phyloP scores from a whole-genome alignment of 2,113 vertebrate genomes.

The Nyctereutes procyonoides region DNA sequence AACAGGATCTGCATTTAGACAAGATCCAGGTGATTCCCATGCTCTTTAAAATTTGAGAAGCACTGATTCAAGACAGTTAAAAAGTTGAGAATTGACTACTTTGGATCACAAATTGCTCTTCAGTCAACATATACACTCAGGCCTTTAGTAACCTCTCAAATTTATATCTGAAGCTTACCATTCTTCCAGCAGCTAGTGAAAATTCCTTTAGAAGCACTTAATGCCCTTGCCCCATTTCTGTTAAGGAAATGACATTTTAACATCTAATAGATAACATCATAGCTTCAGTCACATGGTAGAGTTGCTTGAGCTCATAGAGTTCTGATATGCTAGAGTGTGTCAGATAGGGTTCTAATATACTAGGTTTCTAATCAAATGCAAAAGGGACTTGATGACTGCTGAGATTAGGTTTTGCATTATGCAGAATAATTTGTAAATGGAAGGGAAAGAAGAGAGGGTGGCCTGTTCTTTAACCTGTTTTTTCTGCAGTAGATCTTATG shows the following conservation, averaged over 20 bases:
- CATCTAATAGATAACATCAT: background rate
- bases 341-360: background rate
- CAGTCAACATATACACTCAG: background rate
- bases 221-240: constrained; percentile 21
- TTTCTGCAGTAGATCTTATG: background rate
- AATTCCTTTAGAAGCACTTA: constrained; percentile 4
- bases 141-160: constrained; percentile 19
- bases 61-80: background rate
- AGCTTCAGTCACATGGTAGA: background rate
- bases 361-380: background rate
- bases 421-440: constrained; percentile 22
- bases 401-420: background rate
- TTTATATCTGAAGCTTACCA: background rate
- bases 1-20: background rate
- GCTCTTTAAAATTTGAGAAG: background rate
- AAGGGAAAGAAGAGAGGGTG: background rate
- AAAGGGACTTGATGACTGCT: background rate
- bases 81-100: constrained; percentile 18
- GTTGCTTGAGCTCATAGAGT: background rate
- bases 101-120: background rate
- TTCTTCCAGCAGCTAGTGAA: constrained; percentile 2
- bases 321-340: background rate
- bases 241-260: constrained; percentile 24
- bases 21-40: background rate
- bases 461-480: background rate